Percentiles rank a stretch among this genome's conserved stretches.
Conservation (phyloP, 2,113 vertebrate genomes). For the Pachyramphus minor region DNA sequence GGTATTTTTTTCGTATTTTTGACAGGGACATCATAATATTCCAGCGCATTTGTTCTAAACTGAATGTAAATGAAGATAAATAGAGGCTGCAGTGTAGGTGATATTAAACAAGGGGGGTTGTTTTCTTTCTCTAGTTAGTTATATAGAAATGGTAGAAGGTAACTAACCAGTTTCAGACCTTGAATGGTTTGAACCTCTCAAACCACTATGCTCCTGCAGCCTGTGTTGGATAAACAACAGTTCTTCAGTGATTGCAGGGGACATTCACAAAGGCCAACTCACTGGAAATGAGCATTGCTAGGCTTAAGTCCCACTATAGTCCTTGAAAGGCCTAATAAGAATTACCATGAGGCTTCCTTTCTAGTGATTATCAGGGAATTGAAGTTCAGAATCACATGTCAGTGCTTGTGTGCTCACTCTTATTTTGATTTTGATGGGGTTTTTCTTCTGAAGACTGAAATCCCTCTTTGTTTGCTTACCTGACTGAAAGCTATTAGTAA, state of each 20-base stretch:
- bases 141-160: not conserved
- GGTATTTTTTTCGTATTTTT: not conserved
- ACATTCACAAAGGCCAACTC: not conserved
- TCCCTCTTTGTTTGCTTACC: not conserved
- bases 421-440: not conserved
- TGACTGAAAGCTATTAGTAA: not conserved
- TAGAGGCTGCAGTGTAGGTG: not conserved
- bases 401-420: not conserved
- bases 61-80: not conserved
- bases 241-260: not conserved
- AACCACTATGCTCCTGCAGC: not conserved
- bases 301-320: not conserved
- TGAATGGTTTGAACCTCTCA: not conserved
- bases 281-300: not conserved
- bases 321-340: not conserved
- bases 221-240: not conserved
- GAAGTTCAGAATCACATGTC: not conserved
- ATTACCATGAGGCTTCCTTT: not conserved
- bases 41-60: not conserved
- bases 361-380: not conserved
- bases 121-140: not conserved
- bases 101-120: fast-evolving
- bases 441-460: not conserved
- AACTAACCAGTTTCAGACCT: not conserved
- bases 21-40: not conserved